A percentile compares a stretch with the other conserved stretches of the same genome.
These are phyloP conservation scores for Isaurus tuberculatus DNA, from an alignment of 92 coral and sea anemone species.

Conservation along the genomic window DNA sequence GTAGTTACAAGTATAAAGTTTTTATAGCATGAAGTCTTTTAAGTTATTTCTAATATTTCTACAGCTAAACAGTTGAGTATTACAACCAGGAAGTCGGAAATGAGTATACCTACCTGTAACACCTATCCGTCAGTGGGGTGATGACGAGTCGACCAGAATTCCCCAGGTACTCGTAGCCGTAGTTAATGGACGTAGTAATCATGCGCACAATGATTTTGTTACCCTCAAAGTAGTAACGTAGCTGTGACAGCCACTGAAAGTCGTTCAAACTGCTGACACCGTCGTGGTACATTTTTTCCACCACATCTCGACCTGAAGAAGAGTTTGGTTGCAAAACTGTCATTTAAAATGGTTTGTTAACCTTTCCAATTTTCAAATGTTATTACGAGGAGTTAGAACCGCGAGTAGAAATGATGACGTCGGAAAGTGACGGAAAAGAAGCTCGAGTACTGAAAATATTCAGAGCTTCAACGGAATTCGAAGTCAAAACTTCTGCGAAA, in stretches of 20 bases:
- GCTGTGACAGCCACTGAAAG: slow-evolving; percentile 96
- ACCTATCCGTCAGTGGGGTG: slow-evolving; percentile 96
- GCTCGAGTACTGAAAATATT: no score
- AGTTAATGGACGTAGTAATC: slow-evolving; percentile 94
- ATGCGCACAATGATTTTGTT: slow-evolving; percentile 89
- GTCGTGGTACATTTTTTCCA: slow-evolving; percentile 90
- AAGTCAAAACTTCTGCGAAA: no score
- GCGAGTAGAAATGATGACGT: no score
- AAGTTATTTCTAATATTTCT: no score
- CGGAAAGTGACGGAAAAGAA: no score
- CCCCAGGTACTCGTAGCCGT: slow-evolving; percentile 98
- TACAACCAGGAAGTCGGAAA: not conserved
- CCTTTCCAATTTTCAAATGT: no score
- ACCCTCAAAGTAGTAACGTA: slow-evolving; percentile 95
- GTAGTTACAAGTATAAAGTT: no score
- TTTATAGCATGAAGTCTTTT: no score
- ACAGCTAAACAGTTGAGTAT: not conserved
- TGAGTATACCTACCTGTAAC: slow-evolving; percentile 78
- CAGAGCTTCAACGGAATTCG: no score
- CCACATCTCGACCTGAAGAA: slow-evolving; percentile 86
- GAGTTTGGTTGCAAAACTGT: not conserved
- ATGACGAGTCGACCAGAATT: slow-evolving; percentile 94
- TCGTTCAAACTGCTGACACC: slow-evolving; percentile 81
- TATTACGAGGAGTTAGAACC: no score
- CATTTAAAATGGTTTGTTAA: not conserved